Conservation (phyloP, 2,113 vertebrate genomes). For the Nycticryphes semicollaris region DNA sequence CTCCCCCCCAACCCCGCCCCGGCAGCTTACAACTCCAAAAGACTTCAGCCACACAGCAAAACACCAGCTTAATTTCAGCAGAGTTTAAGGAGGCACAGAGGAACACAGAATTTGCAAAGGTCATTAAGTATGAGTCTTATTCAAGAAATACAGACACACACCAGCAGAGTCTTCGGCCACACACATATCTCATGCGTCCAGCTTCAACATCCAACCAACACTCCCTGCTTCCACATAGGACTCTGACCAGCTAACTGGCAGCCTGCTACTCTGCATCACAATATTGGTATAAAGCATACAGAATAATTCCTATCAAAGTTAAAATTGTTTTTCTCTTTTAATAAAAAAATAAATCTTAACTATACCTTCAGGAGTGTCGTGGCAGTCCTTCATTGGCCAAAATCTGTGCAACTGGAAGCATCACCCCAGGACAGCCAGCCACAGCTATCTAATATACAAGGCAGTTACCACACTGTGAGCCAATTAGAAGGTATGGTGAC, state of each 20-base stretch:
- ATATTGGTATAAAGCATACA: not conserved
- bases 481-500: slow-evolving; percentile 33
- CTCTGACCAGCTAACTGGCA: not conserved
- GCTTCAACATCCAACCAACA: not conserved
- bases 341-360: not conserved
- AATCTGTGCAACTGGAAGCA: not conserved
- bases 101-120: not conserved
- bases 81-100: not conserved
- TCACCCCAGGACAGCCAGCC: not conserved
- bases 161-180: not conserved
- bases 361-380: slow-evolving; percentile 3
- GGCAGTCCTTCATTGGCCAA: slow-evolving; percentile 34
- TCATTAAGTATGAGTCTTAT: not conserved
- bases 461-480: slow-evolving; percentile 22
- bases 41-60: not conserved
- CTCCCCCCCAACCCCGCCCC: no score
- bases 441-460: slow-evolving; percentile 24
- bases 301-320: not conserved
- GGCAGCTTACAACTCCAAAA: not conserved
- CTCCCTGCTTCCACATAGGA: fast-evolving
- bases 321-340: not conserved
- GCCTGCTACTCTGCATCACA: not conserved
- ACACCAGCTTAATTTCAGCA: not conserved
- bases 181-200: fast-evolving
- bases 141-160: not conserved